These are phyloP conservation scores for Lineus longissimus DNA, from an alignment of 1,140 invertebrate genomes.

Conservation along the genomic window DNA sequence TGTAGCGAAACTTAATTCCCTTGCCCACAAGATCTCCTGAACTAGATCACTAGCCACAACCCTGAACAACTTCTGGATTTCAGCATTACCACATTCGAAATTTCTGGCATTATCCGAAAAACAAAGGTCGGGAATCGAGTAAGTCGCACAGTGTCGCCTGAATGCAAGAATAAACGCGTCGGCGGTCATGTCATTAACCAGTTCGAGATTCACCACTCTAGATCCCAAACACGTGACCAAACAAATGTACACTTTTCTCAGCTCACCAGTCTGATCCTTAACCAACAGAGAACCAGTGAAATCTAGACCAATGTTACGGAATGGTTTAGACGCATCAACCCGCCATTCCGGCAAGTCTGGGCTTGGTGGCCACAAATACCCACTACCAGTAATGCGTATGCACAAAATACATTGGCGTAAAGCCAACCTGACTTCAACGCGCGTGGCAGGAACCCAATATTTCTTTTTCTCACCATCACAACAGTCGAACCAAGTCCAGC, in stretches of 20 bases:
- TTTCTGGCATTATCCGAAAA: not conserved
- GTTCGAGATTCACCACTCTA: not conserved
- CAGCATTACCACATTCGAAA: not conserved
- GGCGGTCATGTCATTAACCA: not conserved
- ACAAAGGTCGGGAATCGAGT: not conserved
- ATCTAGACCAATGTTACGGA: not conserved
- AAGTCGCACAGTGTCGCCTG: not conserved
- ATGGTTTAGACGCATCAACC: not conserved
- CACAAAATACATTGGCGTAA: not conserved
- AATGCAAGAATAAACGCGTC: not conserved
- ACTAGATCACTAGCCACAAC: not conserved
- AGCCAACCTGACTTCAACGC: not conserved
- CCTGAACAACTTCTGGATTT: not conserved
- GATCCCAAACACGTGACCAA: not conserved
- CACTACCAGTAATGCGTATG: not conserved
- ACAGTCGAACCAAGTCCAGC: not conserved
- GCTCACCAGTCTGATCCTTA: not conserved
- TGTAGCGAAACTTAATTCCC: constrained; percentile 1
- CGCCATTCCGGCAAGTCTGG: not conserved
- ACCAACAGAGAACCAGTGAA: not conserved
- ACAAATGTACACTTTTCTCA: constrained; percentile 5
- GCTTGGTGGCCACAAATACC: not conserved
- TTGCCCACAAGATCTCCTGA: not conserved
- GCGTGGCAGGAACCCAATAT: not conserved
- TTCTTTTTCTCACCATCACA: not conserved